Evolutionary conservation across 2,113 vertebrate species (phyloP).

Genomic region (Pholis gunnellus): DNA sequence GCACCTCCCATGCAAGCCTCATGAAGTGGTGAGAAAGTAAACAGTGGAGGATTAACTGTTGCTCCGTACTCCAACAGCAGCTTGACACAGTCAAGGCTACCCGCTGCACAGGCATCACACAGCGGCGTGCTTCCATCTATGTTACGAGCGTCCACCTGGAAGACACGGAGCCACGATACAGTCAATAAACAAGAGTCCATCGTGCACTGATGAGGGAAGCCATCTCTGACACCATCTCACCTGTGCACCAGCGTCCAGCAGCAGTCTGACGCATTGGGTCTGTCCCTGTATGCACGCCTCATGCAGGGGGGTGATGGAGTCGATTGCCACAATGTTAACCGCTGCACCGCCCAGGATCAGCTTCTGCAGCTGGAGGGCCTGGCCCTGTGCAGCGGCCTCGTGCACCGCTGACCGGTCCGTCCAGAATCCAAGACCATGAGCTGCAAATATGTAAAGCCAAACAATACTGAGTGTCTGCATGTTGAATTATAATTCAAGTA

Average conservation of each 20-base stretch:
- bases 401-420: constrained; percentile 91
- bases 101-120: constrained; percentile 92
- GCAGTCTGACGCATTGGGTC: constrained; percentile 80
- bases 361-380: constrained; percentile 84
- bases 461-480: constrained; percentile 4
- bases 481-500: background rate
- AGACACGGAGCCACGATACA: background rate
- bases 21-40: constrained; percentile 92
- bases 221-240: constrained; percentile 70
- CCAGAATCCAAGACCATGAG: constrained; percentile 89
- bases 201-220: background rate
- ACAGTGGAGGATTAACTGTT: constrained; percentile 91
- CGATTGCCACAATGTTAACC: constrained; percentile 90
- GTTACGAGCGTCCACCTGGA: constrained; percentile 94
- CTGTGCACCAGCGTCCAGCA: constrained; percentile 86
- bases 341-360: constrained; percentile 91
- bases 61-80: constrained; percentile 91
- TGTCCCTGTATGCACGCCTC: constrained; percentile 84
- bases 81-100: constrained; percentile 91
- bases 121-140: constrained; percentile 95
- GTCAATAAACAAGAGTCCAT: background rate
- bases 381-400: constrained; percentile 88
- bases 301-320: constrained; percentile 84
- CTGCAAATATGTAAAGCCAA: constrained; percentile 40
- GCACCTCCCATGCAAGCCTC: constrained; percentile 97